phyloP scores from a whole-genome alignment of 1,140 invertebrate genomes.

The Zaprionus nigranus region DNA sequence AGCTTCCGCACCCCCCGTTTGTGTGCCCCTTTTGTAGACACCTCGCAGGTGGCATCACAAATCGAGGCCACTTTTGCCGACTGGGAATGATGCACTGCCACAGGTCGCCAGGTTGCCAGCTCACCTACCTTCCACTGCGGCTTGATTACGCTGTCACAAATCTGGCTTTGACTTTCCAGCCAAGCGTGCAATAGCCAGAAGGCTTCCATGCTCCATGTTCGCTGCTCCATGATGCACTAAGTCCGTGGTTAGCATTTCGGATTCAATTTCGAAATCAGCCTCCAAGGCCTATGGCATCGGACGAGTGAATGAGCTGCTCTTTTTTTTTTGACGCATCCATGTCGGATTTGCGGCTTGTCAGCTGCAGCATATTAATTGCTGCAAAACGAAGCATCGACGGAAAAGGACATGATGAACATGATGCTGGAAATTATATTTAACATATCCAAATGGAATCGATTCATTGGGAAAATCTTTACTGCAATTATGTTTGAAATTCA shows the following conservation, averaged over 20 bases:
- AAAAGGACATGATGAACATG: neutral
- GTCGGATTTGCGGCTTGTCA: neutral
- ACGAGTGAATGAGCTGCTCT: neutral
- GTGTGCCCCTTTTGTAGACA: neutral
- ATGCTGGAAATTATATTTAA: neutral
- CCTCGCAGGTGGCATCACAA: slow-evolving; percentile 25
- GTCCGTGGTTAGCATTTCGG: slow-evolving; percentile 1
- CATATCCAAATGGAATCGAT: neutral
- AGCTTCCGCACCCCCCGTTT: neutral
- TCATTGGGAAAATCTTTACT: neutral
- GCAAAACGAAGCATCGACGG: neutral
- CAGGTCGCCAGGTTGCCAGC: neutral
- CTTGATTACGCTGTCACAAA: slow-evolving; percentile 26
- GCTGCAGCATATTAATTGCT: slow-evolving; percentile 8
- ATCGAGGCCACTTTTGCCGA: slow-evolving; percentile 17
- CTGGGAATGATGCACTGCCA: slow-evolving; percentile 21
- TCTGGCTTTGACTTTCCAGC: slow-evolving; percentile 23
- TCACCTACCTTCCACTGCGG: neutral
- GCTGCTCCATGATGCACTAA: neutral
- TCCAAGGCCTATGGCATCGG: neutral
- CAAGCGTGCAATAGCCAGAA: slow-evolving; percentile 1
- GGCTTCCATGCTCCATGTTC: neutral
- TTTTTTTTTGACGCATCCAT: neutral
- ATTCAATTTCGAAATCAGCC: neutral
- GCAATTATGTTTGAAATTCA: neutral